phyloP scores from a whole-genome alignment of 2,797 vertebrate species.

The Hephaestus fuliginosus region DNA sequence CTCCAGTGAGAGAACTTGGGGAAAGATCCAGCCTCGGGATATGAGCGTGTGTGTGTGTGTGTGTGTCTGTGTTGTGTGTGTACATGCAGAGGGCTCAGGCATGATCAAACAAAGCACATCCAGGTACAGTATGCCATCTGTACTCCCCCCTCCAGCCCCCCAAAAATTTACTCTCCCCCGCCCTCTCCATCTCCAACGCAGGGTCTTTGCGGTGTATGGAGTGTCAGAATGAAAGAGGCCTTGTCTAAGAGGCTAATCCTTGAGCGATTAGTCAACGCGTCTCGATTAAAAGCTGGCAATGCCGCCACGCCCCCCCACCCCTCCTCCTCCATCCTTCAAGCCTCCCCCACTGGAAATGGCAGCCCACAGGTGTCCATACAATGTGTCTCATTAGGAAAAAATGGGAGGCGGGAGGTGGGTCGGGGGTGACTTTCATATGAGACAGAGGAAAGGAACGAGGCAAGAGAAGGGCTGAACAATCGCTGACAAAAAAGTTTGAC shows the following conservation, averaged over 20 bases:
- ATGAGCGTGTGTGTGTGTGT: conserved; percentile 33
- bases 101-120: conserved; percentile 83
- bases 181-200: conserved; percentile 40
- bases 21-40: conserved; percentile 70
- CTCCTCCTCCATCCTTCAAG: conserved; percentile 51
- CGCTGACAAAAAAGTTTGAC: conserved; percentile 5
- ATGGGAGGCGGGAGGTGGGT: conserved; percentile 36
- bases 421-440: conserved; percentile 55
- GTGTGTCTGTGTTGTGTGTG: conserved; percentile 34
- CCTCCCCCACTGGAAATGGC: conserved; percentile 54
- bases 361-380: conserved; percentile 79
- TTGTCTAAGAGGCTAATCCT: conserved; percentile 84
- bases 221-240: conserved; percentile 84
- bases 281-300: conserved; percentile 80
- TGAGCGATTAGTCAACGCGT: conserved; percentile 83
- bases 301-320: conserved; percentile 67
- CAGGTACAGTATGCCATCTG: conserved; percentile 80
- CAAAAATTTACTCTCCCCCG: conserved; percentile 52
- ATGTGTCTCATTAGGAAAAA: conserved; percentile 67
- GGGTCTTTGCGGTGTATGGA: conserved; percentile 54
- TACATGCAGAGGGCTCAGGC: conserved; percentile 66
- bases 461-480: conserved; percentile 11
- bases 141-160: conserved; percentile 40
- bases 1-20: conserved; percentile 58
- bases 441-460: conserved; percentile 36